Conservation (phyloP, 2,888 invertebrate genomes). For the Drosophila sordidula region DNA sequence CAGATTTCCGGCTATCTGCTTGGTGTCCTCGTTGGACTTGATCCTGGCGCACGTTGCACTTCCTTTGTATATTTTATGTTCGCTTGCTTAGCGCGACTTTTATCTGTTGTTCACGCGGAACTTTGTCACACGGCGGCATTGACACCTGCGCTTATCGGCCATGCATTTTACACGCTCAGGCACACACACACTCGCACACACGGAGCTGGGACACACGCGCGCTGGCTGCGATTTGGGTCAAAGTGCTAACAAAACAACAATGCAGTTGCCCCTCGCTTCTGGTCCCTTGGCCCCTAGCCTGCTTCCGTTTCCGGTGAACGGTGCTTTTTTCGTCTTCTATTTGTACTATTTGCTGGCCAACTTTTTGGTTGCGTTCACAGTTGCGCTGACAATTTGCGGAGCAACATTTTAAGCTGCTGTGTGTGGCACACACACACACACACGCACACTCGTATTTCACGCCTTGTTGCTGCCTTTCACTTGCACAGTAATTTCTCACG, state of each 20-base stretch:
- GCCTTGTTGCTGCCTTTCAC: conserved; percentile 51
- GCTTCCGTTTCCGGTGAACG: conserved; percentile 42
- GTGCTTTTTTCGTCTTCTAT: conserved; percentile 31
- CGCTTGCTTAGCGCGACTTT: conserved; percentile 38
- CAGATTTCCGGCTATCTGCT: conserved; percentile 39
- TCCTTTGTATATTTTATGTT: conserved; percentile 4
- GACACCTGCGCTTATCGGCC: conserved; percentile 65
- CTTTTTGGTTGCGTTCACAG: conserved; percentile 48
- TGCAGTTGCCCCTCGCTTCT: conserved; percentile 45
- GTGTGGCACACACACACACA: conserved; percentile 7
- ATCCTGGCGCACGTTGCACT: conserved; percentile 7
- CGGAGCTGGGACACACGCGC: conserved; percentile 10
- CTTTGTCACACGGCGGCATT: conserved; percentile 54
- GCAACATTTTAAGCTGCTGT: conserved; percentile 37
- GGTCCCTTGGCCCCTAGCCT: conserved; percentile 29
- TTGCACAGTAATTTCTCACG: conserved; percentile 41
- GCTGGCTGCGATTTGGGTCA: conserved; percentile 70
- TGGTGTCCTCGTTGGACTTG: conserved; percentile 19
- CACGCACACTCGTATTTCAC: conserved; percentile 29
- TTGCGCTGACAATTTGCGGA: conserved; percentile 39
- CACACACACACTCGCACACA: conserved; percentile 2
- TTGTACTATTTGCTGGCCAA: conserved; percentile 30
- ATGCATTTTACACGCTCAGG: conserved; percentile 39
- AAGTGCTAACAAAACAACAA: conserved; percentile 70
- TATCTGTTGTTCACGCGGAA: conserved; percentile 46